These are phyloP conservation scores for Ormyrus labotus DNA, from an alignment of 2,888 invertebrate species.

Conservation along the genomic window DNA sequence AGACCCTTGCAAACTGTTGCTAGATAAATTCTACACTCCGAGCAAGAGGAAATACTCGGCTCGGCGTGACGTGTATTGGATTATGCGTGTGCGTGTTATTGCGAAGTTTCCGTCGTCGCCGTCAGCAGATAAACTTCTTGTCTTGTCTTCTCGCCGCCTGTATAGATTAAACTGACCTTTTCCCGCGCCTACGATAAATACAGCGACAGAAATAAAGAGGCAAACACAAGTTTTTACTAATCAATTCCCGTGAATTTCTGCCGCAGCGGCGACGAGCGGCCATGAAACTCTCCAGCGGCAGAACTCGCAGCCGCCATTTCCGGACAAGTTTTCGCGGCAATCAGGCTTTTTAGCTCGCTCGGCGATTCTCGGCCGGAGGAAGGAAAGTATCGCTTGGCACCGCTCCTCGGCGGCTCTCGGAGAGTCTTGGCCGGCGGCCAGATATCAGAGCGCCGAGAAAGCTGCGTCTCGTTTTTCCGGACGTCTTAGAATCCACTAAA, in stretches of 20 bases:
- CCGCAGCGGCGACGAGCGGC: too few relatives aligned
- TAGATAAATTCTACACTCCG: not conserved
- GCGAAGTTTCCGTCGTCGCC: not conserved
- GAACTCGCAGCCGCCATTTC: too few relatives aligned
- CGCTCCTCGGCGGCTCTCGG: not conserved
- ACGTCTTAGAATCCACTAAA: slow-evolving; percentile 12
- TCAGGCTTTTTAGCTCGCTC: not conserved
- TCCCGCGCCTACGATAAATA: not conserved
- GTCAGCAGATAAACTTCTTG: not conserved
- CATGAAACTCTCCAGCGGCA: too few relatives aligned
- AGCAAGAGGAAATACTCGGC: not conserved
- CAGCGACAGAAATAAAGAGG: not conserved
- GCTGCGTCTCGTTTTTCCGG: slow-evolving; percentile 24
- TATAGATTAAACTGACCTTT: slow-evolving; percentile 3
- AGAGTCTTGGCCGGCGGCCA: too few relatives aligned
- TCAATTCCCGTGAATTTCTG: too few relatives aligned
- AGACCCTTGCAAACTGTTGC: too few relatives aligned
- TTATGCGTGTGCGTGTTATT: too few relatives aligned
- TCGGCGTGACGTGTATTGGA: too few relatives aligned
- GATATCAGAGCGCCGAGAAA: not conserved
- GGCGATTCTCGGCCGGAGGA: slow-evolving; percentile 2
- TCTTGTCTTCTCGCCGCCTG: not conserved
- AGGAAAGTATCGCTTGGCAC: slow-evolving; percentile 13
- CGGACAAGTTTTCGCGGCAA: not conserved
- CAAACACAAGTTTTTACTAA: too few relatives aligned